Percentiles rank a stretch among this genome's conserved stretches.
These are phyloP conservation scores for Sclerodermus sp. DNA, from an alignment of 2,888 invertebrate species.

Conservation along the genomic window DNA sequence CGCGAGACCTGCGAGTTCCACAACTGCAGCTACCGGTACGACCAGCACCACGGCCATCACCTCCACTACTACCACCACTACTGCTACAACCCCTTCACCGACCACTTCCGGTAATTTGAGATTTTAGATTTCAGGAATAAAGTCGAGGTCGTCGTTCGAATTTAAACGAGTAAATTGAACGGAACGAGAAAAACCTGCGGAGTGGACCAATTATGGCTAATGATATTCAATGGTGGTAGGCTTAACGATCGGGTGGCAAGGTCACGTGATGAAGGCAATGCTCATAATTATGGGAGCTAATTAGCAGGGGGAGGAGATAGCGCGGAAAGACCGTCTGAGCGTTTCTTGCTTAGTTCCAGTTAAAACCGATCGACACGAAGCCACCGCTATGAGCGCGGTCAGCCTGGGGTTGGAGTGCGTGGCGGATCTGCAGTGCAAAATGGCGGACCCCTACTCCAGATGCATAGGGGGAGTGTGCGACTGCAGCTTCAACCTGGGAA, in stretches of 20 bases:
- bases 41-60: constrained; percentile 24
- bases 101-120: background rate
- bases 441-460: constrained; percentile 75
- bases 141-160: too few relatives aligned
- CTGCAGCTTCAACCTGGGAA: constrained; percentile 66
- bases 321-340: too few relatives aligned
- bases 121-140: background rate
- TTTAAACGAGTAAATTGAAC: too few relatives aligned
- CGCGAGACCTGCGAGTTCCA: too few relatives aligned
- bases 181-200: too few relatives aligned
- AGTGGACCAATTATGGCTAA: too few relatives aligned
- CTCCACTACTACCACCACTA: background rate
- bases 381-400: constrained; percentile 56
- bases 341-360: constrained; percentile 40
- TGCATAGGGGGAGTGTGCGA: constrained; percentile 79
- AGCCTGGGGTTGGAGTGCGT: constrained; percentile 78
- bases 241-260: too few relatives aligned
- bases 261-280: too few relatives aligned
- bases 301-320: too few relatives aligned
- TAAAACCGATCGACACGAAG: constrained; percentile 51
- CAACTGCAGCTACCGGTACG: constrained; percentile 27
- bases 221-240: too few relatives aligned
- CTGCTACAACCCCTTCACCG: background rate
- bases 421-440: constrained; percentile 76
- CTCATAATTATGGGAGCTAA: too few relatives aligned